These are phyloP conservation scores for Trochalopteron elliotii DNA, from an alignment of 2,113 vertebrate species.

Conservation along the genomic window DNA sequence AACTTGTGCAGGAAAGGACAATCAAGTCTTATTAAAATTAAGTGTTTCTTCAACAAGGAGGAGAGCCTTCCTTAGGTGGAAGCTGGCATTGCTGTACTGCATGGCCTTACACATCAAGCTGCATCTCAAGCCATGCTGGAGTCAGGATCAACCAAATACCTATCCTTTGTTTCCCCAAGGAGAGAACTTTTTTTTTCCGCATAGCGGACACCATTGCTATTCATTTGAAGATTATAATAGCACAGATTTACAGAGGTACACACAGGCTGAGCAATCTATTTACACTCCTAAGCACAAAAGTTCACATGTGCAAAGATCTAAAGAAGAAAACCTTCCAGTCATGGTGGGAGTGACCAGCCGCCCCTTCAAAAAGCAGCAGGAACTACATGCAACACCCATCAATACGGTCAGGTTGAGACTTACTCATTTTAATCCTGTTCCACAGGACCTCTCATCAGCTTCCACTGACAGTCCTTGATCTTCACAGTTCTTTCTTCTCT, in stretches of 20 bases:
- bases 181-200: fast-evolving
- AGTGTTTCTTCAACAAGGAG: neutral
- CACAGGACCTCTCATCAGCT: neutral
- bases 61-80: neutral
- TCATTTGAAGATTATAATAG: neutral
- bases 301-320: neutral
- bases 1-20: neutral
- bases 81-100: neutral
- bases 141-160: neutral
- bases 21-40: neutral
- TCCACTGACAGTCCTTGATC: neutral
- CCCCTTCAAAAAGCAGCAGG: neutral
- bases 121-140: neutral
- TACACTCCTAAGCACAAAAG: neutral
- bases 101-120: neutral
- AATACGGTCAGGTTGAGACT: neutral
- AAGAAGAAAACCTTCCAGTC: neutral
- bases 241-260: neutral
- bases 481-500: neutral
- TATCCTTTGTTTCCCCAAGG: neutral
- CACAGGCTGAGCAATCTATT: neutral
- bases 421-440: neutral
- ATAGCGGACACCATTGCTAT: neutral
- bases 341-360: neutral
- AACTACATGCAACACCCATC: neutral